Percentiles rank a stretch among this genome's conserved stretches.
phyloP scores from a whole-genome alignment of 2,888 invertebrate genomes.

The Agonopterix alstromeriana region DNA sequence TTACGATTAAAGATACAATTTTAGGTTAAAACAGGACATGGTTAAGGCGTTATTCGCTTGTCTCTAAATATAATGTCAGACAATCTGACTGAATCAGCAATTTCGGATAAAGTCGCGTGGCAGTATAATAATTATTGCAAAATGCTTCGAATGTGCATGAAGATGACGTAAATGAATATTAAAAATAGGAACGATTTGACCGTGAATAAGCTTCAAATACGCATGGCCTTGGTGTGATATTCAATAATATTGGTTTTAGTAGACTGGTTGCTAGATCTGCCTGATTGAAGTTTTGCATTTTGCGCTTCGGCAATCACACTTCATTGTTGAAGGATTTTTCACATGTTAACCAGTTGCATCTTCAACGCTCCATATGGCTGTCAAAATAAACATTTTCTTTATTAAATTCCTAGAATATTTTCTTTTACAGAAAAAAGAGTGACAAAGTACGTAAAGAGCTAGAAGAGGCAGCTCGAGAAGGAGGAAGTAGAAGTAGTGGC shows the following conservation, averaged over 20 bases:
- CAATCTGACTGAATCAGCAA: no score
- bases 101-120: no score
- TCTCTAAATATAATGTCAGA: no score
- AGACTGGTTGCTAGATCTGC: constrained; percentile 2
- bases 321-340: not conserved
- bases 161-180: constrained; percentile 1
- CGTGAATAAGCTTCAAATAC: not conserved
- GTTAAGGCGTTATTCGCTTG: no score
- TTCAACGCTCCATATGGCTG: no score
- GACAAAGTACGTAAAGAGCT: constrained; percentile 92
- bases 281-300: constrained; percentile 1
- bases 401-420: not conserved
- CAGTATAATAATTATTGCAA: not conserved
- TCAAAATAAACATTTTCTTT: no score
- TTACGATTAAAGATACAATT: no score
- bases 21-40: no score
- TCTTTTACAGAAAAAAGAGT: constrained; percentile 85
- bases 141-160: not conserved
- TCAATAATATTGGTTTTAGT: constrained; percentile 1
- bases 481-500: constrained; percentile 65
- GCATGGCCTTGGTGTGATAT: constrained; percentile 4
- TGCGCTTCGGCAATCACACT: constrained; percentile 1
- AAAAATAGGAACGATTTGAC: not conserved
- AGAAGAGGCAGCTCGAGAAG: constrained; percentile 91
- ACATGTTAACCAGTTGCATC: no score